Evolutionary conservation across 1,140 invertebrate genomes (phyloP), one percentile per base, ranked within the genome.

Genomic region (Drosophila lini): DNA sequence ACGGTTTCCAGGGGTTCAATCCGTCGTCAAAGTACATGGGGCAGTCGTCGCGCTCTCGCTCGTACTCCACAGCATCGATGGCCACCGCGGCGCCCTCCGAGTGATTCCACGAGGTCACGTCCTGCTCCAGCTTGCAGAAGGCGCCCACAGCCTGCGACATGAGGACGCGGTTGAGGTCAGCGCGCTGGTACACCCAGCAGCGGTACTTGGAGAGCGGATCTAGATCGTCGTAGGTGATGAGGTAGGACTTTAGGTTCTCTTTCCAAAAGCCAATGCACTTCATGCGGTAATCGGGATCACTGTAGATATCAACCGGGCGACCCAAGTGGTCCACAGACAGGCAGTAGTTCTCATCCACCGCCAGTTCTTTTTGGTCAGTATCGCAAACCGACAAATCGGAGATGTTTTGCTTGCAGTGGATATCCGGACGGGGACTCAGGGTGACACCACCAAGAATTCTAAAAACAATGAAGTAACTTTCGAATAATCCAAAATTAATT

Each of bases 181-280:
- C 96, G 83, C 98, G 94, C 91, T 99, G 98, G 93, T 99, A 99
- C 0, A 99, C 98, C 98, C 98, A 99, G 92, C 98, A 99, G 80
- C 98, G 95, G 92, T 99, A 99, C 92, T 96, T 97, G 15, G 97
- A 98, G 78, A 98, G 97, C 0, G 98, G 97, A 94, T 99, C 98
- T 73, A 99, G 93, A 90, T 98, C 97, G 92, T 99, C 98, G 92
- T 97, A 99, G 0, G 98, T 99, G 67, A 99, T 97, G 3, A 99
- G 93, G 93, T 99, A 99, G 0, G 98, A 99, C 92, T 97, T 98
- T 1, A 99, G 94, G 94, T 99, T 99, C 92, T 99, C 98, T 92
- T 99, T 98, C 97, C 98, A 99, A 92, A 95, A 99, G 3, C 98
- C 98, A 81, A 99, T 98, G 92, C 98, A 99, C 91, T 98, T 98